These are phyloP conservation scores for Drosophila prosaltans DNA, from an alignment of 1,140 invertebrate species.

Conservation along the genomic window DNA sequence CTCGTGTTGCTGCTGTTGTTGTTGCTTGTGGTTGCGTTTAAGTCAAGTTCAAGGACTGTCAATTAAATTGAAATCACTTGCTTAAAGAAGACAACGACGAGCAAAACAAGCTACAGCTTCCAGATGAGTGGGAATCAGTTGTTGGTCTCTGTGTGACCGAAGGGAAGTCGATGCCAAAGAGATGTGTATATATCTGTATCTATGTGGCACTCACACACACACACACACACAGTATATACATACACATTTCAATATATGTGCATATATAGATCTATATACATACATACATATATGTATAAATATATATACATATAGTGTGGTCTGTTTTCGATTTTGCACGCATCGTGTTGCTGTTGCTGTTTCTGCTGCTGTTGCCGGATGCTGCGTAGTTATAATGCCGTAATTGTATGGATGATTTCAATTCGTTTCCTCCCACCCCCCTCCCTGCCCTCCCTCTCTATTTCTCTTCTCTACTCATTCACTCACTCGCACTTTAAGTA, in stretches of 20 bases:
- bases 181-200: conserved; percentile 17
- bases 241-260: not conserved
- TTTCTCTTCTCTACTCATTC: not conserved
- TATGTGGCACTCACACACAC: conserved; percentile 21
- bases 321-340: conserved; percentile 50
- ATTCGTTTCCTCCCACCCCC: conserved; percentile 23
- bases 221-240: not conserved
- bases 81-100: conserved; percentile 66
- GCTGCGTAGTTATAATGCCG: conserved; percentile 67
- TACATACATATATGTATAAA: not conserved
- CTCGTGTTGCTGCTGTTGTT: conserved; percentile 35
- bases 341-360: conserved; percentile 43
- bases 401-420: conserved; percentile 50
- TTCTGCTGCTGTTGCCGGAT: conserved; percentile 43
- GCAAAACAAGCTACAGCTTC: conserved; percentile 61
- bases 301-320: conserved; percentile 1
- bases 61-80: conserved; percentile 83
- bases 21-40: conserved; percentile 70
- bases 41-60: conserved; percentile 83
- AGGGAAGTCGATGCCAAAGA: conserved; percentile 4
- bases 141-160: conserved; percentile 17
- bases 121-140: conserved; percentile 35
- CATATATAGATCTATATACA: not conserved
- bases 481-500: conserved; percentile 16
- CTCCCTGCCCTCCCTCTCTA: not conserved